These are phyloP conservation scores for Melieria picta DNA, from an alignment of 2,888 invertebrate genomes.

Conservation along the genomic window DNA sequence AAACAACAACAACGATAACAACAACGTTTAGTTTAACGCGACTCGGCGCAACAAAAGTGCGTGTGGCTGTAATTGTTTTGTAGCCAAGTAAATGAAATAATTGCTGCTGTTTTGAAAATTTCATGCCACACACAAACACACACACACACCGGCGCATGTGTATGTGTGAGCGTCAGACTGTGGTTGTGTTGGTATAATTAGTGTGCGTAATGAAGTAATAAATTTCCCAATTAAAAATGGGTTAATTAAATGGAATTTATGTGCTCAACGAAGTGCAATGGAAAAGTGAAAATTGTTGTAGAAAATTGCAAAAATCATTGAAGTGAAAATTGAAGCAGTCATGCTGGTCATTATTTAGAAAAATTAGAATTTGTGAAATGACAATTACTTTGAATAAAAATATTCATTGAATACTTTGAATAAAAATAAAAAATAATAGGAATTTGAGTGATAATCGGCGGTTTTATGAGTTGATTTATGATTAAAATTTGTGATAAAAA, in stretches of 20 bases:
- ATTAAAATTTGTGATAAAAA: too few relatives aligned
- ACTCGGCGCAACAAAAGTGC: constrained; percentile 1
- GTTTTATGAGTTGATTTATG: too few relatives aligned
- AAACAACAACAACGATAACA: constrained; percentile 25
- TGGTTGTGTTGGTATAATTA: neutral
- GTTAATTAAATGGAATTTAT: constrained; percentile 61
- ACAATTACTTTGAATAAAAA: too few relatives aligned
- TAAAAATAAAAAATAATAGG: too few relatives aligned
- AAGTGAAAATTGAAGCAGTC: too few relatives aligned
- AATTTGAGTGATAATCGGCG: too few relatives aligned
- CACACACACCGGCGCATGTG: neutral
- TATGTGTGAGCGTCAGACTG: neutral
- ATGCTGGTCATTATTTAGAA: too few relatives aligned
- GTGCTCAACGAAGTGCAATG: constrained; percentile 38
- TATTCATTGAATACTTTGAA: too few relatives aligned
- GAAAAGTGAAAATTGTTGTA: too few relatives aligned
- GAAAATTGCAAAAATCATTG: too few relatives aligned
- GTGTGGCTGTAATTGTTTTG: constrained; percentile 49
- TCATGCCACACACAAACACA: neutral
- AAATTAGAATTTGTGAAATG: too few relatives aligned
- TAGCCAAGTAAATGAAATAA: constrained; percentile 40
- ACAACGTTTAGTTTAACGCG: neutral
- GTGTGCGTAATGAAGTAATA: constrained; percentile 26
- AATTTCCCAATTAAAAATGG: constrained; percentile 47
- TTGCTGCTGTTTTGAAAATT: too few relatives aligned